Evolutionary conservation across 1,140 invertebrate genomes (phyloP), one percentile per base, ranked within the genome.

Genomic region (Theocolax elegans): DNA sequence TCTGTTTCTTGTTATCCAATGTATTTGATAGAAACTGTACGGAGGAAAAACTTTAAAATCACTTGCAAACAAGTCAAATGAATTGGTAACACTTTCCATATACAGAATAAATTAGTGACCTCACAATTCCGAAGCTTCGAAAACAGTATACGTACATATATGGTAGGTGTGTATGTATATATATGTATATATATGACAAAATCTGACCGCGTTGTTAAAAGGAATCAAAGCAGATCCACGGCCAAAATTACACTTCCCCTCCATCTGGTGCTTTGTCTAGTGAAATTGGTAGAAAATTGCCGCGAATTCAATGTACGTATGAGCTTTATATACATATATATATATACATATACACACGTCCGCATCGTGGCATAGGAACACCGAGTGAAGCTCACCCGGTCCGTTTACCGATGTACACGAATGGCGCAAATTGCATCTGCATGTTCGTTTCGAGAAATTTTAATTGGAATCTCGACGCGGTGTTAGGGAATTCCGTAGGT

Each of bases 401-500:
- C 9, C 42, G 25, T 58, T 46, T 58, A n/a, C 6, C 29, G 38
- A 54, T 66, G 27, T 17, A 56, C 53, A 46, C 4, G 53, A 21
- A 10, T 15, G 4, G 42, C 44, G 19, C 15, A 67, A 67, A 67
- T 67, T 48, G 42, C 27, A 49, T 27, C 59, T 4, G 38, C 59
- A 12, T 40, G 59, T 40, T 44, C 59, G 59, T 46, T 62, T 27
- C 21, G 13, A 23, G 49, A 56, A 56, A 67, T 67, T 67, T 59
- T 67, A 58, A 67, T 59, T 67, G 54, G 54, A 67, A 67, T 58
- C 27, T 13, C 17, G 17, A 21, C 48, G 17, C 17, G 1, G 8
- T 27, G 6, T 8, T 6, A 29, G 13, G 31, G 10, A 51, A 51
- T 25, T 51, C 23, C 15, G 27, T 51, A 15, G 9, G 13, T 25